Evolutionary conservation across 2,888 invertebrate genomes (phyloP).

Genomic region (Ryuthela nishihirai): DNA sequence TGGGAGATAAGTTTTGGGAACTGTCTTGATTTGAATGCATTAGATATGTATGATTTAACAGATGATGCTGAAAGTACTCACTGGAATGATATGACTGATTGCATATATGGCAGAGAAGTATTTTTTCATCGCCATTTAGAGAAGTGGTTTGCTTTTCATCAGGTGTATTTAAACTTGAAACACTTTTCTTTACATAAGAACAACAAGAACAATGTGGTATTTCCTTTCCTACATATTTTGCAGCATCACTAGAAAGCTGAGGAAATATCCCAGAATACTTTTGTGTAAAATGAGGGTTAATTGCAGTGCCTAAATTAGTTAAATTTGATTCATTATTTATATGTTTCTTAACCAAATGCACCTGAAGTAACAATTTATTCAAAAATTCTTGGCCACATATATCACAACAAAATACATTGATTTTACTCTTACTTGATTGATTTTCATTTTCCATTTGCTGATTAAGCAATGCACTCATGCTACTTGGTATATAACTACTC

Average conservation of each 20-base stretch:
- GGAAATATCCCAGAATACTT: no score
- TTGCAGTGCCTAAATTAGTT: no score
- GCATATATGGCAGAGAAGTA: slow-evolving; percentile 19
- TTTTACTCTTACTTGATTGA: slow-evolving; percentile 2
- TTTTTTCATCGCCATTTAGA: slow-evolving; percentile 10
- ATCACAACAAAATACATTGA: slow-evolving; percentile 43
- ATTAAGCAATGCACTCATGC: background rate
- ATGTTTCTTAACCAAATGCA: slow-evolving; percentile 54
- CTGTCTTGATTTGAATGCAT: no score
- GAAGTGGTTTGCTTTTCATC: background rate
- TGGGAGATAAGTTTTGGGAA: no score
- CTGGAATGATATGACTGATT: slow-evolving; percentile 21
- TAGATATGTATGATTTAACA: slow-evolving; percentile 19
- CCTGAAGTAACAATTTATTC: slow-evolving; percentile 51
- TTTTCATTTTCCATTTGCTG: slow-evolving; percentile 2
- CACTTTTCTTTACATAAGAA: slow-evolving; percentile 26
- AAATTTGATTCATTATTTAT: slow-evolving; percentile 24
- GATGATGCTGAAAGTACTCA: slow-evolving; percentile 30
- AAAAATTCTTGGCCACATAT: slow-evolving; percentile 52
- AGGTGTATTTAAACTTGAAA: slow-evolving; percentile 23
- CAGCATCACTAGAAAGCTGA: no score
- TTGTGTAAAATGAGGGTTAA: no score
- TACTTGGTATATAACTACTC: slow-evolving; percentile 4
- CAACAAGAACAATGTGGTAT: slow-evolving; percentile 27
- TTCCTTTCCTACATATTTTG: no score